Conservation (phyloP, 2,888 invertebrate genomes). For the Lycophotia porphyrea region DNA sequence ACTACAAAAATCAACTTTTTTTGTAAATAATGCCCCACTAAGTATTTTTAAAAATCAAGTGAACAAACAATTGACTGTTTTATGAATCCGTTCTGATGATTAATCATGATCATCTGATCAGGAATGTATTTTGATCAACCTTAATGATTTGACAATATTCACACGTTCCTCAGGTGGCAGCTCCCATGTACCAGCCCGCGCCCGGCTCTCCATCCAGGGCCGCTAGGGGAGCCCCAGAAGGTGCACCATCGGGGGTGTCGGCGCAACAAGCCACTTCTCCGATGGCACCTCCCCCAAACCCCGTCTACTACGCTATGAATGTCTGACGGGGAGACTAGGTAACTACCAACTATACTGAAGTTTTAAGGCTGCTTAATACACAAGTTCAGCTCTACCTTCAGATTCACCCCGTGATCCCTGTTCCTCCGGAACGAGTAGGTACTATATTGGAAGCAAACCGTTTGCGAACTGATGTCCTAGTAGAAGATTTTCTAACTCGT, state of each 20-base stretch:
- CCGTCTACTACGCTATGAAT: constrained; percentile 96
- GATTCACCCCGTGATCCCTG: not conserved
- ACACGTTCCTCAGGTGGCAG: constrained; percentile 78
- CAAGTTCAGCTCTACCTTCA: not conserved
- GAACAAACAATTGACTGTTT: not conserved
- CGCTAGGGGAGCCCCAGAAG: constrained; percentile 93
- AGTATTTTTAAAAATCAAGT: not conserved
- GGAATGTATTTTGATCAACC: not conserved
- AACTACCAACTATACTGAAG: constrained; percentile 37
- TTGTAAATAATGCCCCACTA: too few species aligned
- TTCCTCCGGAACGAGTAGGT: not conserved
- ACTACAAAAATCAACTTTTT: too few species aligned
- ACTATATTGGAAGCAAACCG: not conserved
- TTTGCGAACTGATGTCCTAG: not conserved
- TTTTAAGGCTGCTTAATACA: not conserved
- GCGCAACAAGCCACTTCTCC: constrained; percentile 89
- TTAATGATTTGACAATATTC: not conserved
- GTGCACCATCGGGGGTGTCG: constrained; percentile 85
- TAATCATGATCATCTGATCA: too few species aligned
- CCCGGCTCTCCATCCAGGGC: constrained; percentile 92
- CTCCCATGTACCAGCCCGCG: constrained; percentile 87
- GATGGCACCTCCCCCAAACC: constrained; percentile 86
- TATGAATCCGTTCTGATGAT: not conserved
- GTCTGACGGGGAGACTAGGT: constrained; percentile 94
- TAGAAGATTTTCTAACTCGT: not conserved